Evolutionary conservation across 2,797 vertebrate genomes (phyloP), one percentile per base, ranked within the genome.

Genomic region (Cheirogaleus major): DNA sequence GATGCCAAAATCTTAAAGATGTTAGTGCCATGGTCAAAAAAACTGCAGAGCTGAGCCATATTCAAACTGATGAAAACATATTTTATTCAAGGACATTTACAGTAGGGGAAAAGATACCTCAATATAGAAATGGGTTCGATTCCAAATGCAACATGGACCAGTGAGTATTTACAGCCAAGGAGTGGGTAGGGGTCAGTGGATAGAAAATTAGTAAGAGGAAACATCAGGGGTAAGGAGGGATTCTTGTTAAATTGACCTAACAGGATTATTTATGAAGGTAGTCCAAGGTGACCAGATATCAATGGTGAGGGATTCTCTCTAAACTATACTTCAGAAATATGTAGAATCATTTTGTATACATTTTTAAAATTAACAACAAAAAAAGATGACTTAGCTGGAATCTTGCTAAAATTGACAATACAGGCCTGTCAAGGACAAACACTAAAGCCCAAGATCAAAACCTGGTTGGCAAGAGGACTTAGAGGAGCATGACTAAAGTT

Each of bases 1-100:
- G 30, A 90, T 75, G 27, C 23, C 76, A 75, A 67, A 96, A 93
- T 93, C 69, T 89, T 82, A 67, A 82, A 83, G 27, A 59, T 84
- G 3, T 78, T 59, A 88, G 43, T 67, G 13, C 30, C 65, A 27
- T 78, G 72, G 17, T 23, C 48, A 92, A 35, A 67, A 32, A 70
- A 61, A 73, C 75, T 67, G 12, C 22, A 85, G 12, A 79, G 9
- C 6, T 78, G 63, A n/a, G 32, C 18, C 32, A 11, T 57, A 72
- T 32, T 80, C 90, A 57, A 86, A 27, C 38, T 67, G 27, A 6
- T 48, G 67, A 55, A 41, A 91, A n/a, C 2, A 38, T 38, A 50
- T 80, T 87, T 80, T 80, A 43, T 79, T 50, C 45, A 84, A 63
- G n/a, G 4, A 69, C n/a, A 15, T 9, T 17, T 75, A 17, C 35